Base-by-base conservation (phyloP, 2,888 invertebrate species). In the Heliconius sara region DNA sequence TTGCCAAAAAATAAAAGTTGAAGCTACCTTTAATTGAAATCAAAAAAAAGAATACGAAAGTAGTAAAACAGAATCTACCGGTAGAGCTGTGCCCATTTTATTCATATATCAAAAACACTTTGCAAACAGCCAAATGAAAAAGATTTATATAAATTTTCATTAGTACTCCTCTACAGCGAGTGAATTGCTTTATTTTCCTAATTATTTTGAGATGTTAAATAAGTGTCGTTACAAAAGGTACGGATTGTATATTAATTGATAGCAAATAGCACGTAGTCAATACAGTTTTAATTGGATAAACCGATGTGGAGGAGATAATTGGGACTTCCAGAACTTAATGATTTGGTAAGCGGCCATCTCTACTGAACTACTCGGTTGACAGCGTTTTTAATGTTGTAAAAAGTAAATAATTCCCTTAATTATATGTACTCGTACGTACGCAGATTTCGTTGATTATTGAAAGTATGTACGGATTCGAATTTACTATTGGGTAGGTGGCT, bases 231-330 rank as follows among this genome's bases (percentile, higher is more conserved):
- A 67, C 70, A 76, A 79, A 82, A 78, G 77, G 57, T 79, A 68
- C 70, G 74, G 80, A 82, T 79, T 80, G 82, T 80, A 71, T 81
- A 82, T 82, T 84, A 83, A 84, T 84, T 82, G 80, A 82, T 81
- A 81, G 81, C 83, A 83, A 83, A 83, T 81, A 83, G 78, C 82
- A 82, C 82, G 80, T 80, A 82, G 80, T 80, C 82, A 83, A 82
- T 83, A 82, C 82, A 75, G 76, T 81, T 82, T 83, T 84, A 84
- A 84, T 84, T 84, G 83, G 83, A 83, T 83, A 83, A 83, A 79
- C 83, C 83, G 78, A 82, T 81, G 80, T 81, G 81, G 79, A 78
- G 82, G 60, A 82, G 67, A 81, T 83, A 83, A 83, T 83, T 83
- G 83, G 83, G 81, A 79, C 79, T 80, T 79, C 82, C 80, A 76